phyloP scores from a whole-genome alignment of 2,888 invertebrate species.

The Maniola hyperantus region DNA sequence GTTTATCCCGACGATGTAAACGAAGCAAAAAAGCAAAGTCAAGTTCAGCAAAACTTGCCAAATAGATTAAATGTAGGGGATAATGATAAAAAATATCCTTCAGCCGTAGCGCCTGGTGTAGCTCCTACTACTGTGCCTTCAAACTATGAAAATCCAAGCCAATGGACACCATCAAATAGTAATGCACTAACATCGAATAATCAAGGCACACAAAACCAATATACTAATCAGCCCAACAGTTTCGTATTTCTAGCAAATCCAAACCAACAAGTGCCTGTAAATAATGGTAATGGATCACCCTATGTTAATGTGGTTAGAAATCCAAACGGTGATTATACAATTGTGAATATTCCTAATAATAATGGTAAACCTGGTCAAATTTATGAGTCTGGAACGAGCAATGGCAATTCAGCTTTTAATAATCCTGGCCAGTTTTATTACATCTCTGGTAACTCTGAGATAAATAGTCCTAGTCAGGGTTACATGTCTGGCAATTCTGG shows the following conservation, averaged over 20 bases:
- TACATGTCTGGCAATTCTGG: background rate
- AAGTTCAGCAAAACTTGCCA: background rate
- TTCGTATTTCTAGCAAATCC: background rate
- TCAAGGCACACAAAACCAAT: background rate
- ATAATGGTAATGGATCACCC: background rate
- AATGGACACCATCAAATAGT: background rate
- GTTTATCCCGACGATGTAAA: background rate
- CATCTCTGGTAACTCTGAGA: too few species aligned
- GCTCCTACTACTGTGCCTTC: background rate
- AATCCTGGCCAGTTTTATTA: background rate
- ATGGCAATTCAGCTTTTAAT: background rate
- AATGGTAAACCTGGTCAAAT: background rate
- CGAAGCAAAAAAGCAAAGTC: background rate
- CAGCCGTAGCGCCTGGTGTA: background rate
- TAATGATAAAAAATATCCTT: constrained; percentile 1
- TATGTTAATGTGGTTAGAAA: background rate
- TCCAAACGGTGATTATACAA: background rate
- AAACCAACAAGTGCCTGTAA: constrained; percentile 3
- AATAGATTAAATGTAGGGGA: background rate
- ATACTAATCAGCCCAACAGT: background rate
- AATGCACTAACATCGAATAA: background rate
- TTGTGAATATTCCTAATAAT: background rate
- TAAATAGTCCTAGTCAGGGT: background rate
- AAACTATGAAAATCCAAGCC: background rate
- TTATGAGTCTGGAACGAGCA: too few species aligned